A percentile compares a stretch with the other conserved stretches of the same genome.
Conservation (phyloP, 2,113 vertebrate species). For the Polyodon spathula region DNA sequence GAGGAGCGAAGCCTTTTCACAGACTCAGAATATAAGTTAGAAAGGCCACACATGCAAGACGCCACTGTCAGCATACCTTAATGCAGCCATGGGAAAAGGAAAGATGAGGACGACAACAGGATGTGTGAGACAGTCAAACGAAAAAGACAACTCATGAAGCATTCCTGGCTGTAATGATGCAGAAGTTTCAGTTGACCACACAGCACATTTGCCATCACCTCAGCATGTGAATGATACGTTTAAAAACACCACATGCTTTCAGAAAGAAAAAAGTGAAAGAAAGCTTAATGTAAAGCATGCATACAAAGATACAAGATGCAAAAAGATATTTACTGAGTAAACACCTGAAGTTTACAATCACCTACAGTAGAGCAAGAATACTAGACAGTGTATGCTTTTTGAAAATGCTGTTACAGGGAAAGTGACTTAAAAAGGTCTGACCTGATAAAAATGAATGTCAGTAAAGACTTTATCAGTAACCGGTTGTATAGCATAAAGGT, state of each 20-base stretch:
- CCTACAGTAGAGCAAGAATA: not conserved
- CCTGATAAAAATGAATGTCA: no score
- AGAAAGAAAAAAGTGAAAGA: constrained; percentile 18
- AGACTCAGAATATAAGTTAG: constrained; percentile 72
- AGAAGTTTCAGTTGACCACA: not conserved
- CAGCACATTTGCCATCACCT: not conserved
- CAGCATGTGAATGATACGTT: not conserved
- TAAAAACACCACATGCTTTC: constrained; percentile 2
- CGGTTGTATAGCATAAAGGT: no score
- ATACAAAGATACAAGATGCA: not conserved
- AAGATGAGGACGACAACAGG: constrained; percentile 49
- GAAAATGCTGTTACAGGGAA: no score
- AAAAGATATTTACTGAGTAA: not conserved
- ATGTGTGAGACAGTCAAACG: constrained; percentile 38
- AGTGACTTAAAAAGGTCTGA: no score
- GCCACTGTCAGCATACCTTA: constrained; percentile 72
- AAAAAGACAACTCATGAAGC: constrained; percentile 3
- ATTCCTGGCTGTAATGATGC: not conserved
- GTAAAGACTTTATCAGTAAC: no score
- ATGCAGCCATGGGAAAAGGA: constrained; percentile 62
- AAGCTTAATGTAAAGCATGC: not conserved
- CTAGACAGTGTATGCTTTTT: no score
- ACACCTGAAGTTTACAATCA: not conserved
- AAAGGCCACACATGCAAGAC: constrained; percentile 68
- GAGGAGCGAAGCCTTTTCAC: constrained; percentile 81